Conservation (phyloP, 2,113 vertebrate species). For the Gulo gulo region DNA sequence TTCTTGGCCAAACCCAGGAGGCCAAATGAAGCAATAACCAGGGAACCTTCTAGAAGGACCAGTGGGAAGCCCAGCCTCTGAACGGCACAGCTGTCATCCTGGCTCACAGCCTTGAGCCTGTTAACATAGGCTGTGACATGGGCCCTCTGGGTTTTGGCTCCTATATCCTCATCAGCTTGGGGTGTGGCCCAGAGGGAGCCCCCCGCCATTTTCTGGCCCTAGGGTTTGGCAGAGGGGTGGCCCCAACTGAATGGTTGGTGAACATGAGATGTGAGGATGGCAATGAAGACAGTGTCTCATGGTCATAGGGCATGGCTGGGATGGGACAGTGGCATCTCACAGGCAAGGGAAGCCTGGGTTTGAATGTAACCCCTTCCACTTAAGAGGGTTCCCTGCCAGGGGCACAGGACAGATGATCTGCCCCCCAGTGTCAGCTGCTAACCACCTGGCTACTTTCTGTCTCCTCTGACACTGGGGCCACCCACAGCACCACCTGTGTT, state of each 20-base stretch:
- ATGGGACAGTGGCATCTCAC: neutral
- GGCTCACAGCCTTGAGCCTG: neutral
- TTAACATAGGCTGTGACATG: neutral
- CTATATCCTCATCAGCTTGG: neutral
- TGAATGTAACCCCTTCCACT: neutral
- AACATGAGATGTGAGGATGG: neutral
- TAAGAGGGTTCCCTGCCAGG: too few relatives aligned
- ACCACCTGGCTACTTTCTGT: neutral
- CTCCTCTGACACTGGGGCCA: neutral
- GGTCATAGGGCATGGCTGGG: neutral
- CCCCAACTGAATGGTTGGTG: rapidly evolving
- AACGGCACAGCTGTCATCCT: neutral
- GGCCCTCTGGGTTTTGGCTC: neutral
- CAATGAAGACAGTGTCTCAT: neutral
- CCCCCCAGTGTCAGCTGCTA: neutral
- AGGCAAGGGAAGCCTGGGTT: neutral
- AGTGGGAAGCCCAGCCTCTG: neutral
- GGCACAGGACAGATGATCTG: neutral
- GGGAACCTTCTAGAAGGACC: neutral
- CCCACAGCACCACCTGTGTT: neutral
- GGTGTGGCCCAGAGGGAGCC: too few relatives aligned
- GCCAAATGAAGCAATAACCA: neutral
- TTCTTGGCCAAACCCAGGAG: neutral
- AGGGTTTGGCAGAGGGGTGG: neutral
- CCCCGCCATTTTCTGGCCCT: neutral